phyloP scores from a whole-genome alignment of 2,888 invertebrate genomes.

The Odontocolon sp. region DNA sequence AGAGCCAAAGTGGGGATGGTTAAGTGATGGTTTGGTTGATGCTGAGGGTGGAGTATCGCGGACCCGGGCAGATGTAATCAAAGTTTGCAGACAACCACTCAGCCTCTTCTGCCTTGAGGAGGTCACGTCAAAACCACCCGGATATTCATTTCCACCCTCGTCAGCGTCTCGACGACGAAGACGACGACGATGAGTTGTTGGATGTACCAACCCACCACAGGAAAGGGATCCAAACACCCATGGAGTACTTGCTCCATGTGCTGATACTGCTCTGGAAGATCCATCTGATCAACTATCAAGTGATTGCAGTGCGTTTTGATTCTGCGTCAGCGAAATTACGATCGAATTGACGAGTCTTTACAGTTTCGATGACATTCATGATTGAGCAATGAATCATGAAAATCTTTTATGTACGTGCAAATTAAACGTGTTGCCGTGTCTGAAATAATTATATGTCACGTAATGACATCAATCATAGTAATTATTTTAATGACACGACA shows the following conservation, averaged over 20 bases:
- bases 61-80: conserved; percentile 74
- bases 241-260: neutral
- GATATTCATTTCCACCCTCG: conserved; percentile 68
- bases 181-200: conserved; percentile 22
- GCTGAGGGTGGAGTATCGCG: conserved; percentile 61
- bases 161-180: conserved; percentile 54
- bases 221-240: neutral
- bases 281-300: neutral
- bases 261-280: neutral
- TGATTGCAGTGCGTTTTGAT: neutral
- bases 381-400: neutral
- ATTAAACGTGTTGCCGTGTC: too few species aligned
- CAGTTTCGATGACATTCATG: neutral
- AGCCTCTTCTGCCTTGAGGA: conserved; percentile 62
- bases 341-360: neutral
- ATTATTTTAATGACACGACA: conserved; percentile 25
- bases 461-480: conserved; percentile 6
- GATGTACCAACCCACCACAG: conserved; percentile 12
- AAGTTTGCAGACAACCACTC: conserved; percentile 76
- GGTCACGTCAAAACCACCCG: conserved; percentile 68
- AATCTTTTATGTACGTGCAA: too few species aligned
- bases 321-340: neutral
- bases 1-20: conserved; percentile 28
- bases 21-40: conserved; percentile 64
- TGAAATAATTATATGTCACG: conserved; percentile 14